Evolutionary conservation across 2,797 vertebrate species (phyloP).

Genomic region (Sebastes steindachneri): DNA sequence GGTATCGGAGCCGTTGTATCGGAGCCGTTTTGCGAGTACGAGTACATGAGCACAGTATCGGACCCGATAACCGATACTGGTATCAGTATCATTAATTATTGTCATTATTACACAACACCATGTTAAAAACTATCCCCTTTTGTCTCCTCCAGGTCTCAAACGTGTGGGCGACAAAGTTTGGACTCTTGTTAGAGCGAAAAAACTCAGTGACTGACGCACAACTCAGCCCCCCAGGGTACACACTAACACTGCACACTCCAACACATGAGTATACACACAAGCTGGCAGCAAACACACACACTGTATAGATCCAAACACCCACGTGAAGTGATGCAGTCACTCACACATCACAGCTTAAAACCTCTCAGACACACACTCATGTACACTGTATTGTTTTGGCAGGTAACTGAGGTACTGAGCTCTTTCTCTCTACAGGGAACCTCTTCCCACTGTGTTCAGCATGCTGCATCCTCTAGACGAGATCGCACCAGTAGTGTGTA

Average conservation of each 20-base stretch:
- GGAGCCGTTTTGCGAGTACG: no score
- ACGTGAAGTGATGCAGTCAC: neutral
- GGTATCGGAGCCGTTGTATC: no score
- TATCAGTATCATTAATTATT: no score
- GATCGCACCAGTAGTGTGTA: slow-evolving; percentile 93
- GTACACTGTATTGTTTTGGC: neutral
- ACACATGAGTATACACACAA: no score
- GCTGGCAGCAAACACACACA: no score
- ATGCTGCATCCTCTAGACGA: slow-evolving; percentile 98
- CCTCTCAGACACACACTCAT: neutral
- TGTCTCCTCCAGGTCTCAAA: slow-evolving; percentile 87
- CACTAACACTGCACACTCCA: neutral
- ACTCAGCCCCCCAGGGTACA: slow-evolving; percentile 86
- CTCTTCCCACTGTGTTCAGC: slow-evolving; percentile 95
- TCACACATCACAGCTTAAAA: neutral
- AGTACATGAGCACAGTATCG: no score
- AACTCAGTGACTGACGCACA: slow-evolving; percentile 86
- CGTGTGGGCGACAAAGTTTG: slow-evolving; percentile 95
- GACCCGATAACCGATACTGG: no score
- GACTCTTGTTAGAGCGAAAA: slow-evolving; percentile 92
- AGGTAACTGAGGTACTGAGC: neutral
- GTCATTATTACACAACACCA: neutral
- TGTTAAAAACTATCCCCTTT: neutral
- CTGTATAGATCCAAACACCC: neutral
- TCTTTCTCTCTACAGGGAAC: slow-evolving; percentile 82